phyloP scores from a whole-genome alignment of 2,797 vertebrate species.

The Leptatherina wallacei region DNA sequence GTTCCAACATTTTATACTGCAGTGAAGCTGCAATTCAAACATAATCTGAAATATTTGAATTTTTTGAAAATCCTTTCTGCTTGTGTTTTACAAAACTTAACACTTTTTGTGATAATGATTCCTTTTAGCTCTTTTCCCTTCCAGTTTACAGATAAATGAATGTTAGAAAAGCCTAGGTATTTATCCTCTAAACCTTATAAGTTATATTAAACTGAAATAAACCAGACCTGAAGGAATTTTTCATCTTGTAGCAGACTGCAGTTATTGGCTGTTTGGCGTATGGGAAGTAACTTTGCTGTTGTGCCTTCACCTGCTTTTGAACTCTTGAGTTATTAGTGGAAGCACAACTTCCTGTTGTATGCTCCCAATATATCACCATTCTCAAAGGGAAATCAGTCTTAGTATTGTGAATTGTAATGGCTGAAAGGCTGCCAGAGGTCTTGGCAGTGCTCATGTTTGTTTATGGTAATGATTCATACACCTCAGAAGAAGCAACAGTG shows the following conservation, averaged over 20 bases:
- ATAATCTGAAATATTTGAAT: background rate
- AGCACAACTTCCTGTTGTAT: constrained; percentile 3
- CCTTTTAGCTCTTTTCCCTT: background rate
- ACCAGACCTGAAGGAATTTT: background rate
- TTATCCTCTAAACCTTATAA: background rate
- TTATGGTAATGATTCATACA: constrained; percentile 51
- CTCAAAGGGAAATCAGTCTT: constrained; percentile 6
- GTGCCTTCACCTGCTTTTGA: constrained; percentile 6
- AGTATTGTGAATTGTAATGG: background rate
- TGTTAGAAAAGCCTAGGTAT: background rate
- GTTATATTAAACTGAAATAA: background rate
- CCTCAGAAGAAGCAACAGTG: background rate
- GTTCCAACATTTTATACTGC: background rate
- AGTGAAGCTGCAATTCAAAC: background rate
- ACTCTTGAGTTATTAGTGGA: constrained; percentile 3
- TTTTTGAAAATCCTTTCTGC: background rate
- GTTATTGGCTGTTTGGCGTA: background rate
- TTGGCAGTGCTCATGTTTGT: constrained; percentile 45
- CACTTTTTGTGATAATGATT: background rate
- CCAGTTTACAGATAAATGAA: background rate
- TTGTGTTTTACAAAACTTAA: background rate
- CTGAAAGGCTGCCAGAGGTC: background rate
- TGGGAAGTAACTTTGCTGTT: background rate
- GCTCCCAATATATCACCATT: background rate
- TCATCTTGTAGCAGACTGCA: background rate